phyloP scores from a whole-genome alignment of 2,888 invertebrate species.

The Melanostoma scalare region DNA sequence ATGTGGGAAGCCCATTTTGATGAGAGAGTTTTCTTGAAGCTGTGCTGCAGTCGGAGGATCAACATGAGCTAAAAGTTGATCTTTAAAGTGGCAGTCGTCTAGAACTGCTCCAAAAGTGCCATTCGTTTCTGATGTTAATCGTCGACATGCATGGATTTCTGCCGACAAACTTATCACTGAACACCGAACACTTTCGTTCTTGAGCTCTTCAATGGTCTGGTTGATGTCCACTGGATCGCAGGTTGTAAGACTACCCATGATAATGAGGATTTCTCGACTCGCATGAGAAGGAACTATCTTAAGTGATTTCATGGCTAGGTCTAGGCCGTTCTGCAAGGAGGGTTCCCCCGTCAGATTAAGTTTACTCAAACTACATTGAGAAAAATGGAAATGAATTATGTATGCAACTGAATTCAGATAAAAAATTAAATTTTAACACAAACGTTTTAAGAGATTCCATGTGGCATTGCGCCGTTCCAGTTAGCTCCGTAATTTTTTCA shows the following conservation, averaged over 20 bases:
- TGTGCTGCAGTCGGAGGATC: conserved; percentile 89
- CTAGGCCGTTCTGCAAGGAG: conserved; percentile 96
- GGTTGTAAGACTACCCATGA: conserved; percentile 96
- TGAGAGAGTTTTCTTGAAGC: conserved; percentile 88
- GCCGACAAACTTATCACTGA: conserved; percentile 98
- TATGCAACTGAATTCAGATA: background rate
- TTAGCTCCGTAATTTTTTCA: conserved; percentile 94
- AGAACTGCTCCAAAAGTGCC: conserved; percentile 94
- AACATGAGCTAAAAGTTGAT: conserved; percentile 86
- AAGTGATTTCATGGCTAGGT: conserved; percentile 92
- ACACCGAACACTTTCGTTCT: conserved; percentile 92
- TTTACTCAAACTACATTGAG: conserved; percentile 84
- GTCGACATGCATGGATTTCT: conserved; percentile 95
- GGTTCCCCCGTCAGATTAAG: conserved; percentile 93
- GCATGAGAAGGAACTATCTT: conserved; percentile 96
- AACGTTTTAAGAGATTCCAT: conserved; percentile 86
- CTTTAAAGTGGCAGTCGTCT: conserved; percentile 90
- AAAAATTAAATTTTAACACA: background rate
- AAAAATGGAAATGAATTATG: background rate
- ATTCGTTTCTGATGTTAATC: conserved; percentile 92
- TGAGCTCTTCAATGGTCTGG: conserved; percentile 89
- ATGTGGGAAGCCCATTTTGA: conserved; percentile 99
- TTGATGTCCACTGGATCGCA: conserved; percentile 98
- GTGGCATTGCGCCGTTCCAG: conserved; percentile 92
- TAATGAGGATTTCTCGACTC: conserved; percentile 94